Evolutionary conservation across 2,888 invertebrate species (phyloP), one percentile per base, ranked within the genome.

Genomic region (Chymomyza fuscimana): DNA sequence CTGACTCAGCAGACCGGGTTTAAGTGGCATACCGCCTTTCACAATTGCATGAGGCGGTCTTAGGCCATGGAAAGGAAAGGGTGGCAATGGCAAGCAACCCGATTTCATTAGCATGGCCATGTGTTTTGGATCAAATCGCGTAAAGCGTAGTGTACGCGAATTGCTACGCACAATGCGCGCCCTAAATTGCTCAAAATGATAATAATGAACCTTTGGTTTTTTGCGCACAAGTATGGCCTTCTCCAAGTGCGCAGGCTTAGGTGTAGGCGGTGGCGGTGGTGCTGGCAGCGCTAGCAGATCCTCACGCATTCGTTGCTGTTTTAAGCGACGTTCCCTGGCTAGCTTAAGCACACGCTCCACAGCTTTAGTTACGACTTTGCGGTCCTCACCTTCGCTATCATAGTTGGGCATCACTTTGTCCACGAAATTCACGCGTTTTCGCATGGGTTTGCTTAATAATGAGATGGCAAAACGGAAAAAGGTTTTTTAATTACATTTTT

Each of bases 351-450:
- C 86, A 6, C 81, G 82, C 2, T 89, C 81, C 60, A 89, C 80
- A 51, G 81, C 87, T 0, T 72, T 69, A 32, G 81, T 81, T 5
- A 91, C 75, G 4, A 86, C 73, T 56, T 74, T 82, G 5, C 90
- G 89, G 78, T 91, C 91, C 69, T 91, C 91, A 63, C 78, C 80
- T 0, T 87, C 91, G 69, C 91, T 91, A 63, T 91, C 91, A n/a
- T 87, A 84, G 54, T 86, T 90, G 16, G 91, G 91, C 70, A 82
- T 81, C 52, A 91, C 89, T 4, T 88, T 82, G 72, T 91, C 91
- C 76, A 91, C 88, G 50, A 91, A 91, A 66, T 89, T 89, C 0
- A 91, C 91, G 0, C 89, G 89, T 70, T 90, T 91, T 50, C 87
- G 87, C 29, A 80, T 82, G 12, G 76, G 65, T 86, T 88, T 86